A percentile compares a stretch with the other conserved stretches of the same genome.
Evolutionary conservation across 2,888 invertebrate genomes (phyloP).

Genomic region (Cryptus armator): DNA sequence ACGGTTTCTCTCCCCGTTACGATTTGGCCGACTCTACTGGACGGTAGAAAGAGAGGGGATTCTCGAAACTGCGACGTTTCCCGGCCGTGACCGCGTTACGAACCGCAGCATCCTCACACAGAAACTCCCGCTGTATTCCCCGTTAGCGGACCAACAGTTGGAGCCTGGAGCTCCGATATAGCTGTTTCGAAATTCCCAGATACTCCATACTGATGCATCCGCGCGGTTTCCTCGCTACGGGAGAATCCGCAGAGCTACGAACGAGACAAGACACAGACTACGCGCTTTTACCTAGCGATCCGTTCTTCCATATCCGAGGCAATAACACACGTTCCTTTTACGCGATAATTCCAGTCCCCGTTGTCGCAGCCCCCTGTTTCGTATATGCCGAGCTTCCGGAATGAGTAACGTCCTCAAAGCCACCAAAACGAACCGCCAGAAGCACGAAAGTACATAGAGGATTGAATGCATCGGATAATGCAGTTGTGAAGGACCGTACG

Average conservation of each 20-base stretch:
- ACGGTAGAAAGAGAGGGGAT: conserved; percentile 15
- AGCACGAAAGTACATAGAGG: conserved; percentile 31
- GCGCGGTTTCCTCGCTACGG: neutral
- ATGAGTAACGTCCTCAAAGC: conserved; percentile 42
- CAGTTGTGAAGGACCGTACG: neutral
- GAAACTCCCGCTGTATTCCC: conserved; percentile 7
- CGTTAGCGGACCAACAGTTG: conserved; percentile 9
- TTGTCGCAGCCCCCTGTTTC: neutral
- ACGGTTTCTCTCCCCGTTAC: conserved; percentile 16
- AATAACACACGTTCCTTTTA: conserved; percentile 17
- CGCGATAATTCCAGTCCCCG: conserved; percentile 41
- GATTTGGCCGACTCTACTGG: conserved; percentile 43
- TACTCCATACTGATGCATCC: neutral
- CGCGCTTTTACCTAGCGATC: conserved; percentile 17
- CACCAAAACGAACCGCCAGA: conserved; percentile 18
- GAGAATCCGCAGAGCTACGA: conserved; percentile 14
- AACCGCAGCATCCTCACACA: conserved; percentile 55
- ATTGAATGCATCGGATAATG: conserved; percentile 28
- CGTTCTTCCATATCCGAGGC: conserved; percentile 11
- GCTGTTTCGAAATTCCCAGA: conserved; percentile 26
- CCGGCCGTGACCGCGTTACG: conserved; percentile 68
- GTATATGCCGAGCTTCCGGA: conserved; percentile 18
- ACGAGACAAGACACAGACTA: conserved; percentile 9
- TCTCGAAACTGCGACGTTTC: conserved; percentile 62
- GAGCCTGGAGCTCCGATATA: neutral